Evolutionary conservation across 2,888 invertebrate genomes (phyloP), one percentile per base, ranked within the genome.

Genomic region (Melieria omissa): DNA sequence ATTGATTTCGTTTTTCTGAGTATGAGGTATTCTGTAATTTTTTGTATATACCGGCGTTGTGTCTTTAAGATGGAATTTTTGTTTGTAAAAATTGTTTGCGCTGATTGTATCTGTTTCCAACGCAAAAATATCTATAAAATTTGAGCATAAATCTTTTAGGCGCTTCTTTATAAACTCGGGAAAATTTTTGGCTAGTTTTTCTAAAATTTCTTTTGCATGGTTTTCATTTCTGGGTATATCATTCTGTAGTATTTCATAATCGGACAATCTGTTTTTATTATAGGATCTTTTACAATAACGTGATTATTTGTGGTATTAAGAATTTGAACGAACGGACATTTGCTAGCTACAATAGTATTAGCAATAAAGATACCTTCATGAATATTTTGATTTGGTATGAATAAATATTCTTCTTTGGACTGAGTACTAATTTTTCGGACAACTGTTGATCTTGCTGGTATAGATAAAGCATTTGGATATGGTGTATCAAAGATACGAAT

Each of bases 361-460:
- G 14, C 54, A 54, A 54, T 54, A 16, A 9, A 55, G 6, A 55
- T 29, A 55, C 55, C 14, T 29, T 55, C 29, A 55, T 55, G 29
- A 8, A 55, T 55, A 55, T 55, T 55, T 55, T 14, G 55, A 55
- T 55, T 16, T 16, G 16, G 16, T 16, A 16, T 16, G 16, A 16
- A 16, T 16, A 16, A 16, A 16, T 16, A 16, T 16, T 62, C 62
- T 62, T 62, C 62, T 46, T 62, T 47, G n/a, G 62, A 46, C 5
- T 62, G 12, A 4, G 47, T 10, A 10, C 4, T 16, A 14, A 62
- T 62, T 46, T 45, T 62, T 62, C 62, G 45, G n/a, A 62, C 29
- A 9, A 62, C 62, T 5, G 14, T 14, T 3, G 62, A 62, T 47
- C 62, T 62, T 3, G 41, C 16, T 16, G 1, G 16, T 16, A 16